Evolutionary conservation across 2,888 invertebrate genomes (phyloP).

Genomic region (Myopa testacea): DNA sequence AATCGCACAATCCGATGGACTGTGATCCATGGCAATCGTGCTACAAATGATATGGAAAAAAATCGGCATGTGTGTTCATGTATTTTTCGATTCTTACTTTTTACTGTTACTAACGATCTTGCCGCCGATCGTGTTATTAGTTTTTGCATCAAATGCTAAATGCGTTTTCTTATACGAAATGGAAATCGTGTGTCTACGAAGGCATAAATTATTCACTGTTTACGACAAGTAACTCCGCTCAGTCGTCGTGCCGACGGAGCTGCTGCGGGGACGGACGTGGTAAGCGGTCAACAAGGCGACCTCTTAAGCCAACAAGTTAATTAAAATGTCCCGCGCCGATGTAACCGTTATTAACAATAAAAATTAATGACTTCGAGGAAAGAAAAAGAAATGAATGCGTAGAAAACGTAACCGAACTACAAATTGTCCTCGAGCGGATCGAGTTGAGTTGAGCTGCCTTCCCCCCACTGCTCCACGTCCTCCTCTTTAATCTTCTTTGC

Average conservation of each 20-base stretch:
- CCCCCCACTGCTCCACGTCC: neutral
- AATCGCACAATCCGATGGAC: too few species aligned
- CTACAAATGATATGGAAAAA: too few species aligned
- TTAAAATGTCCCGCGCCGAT: slow-evolving; percentile 1
- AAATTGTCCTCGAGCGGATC: neutral
- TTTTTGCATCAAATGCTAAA: too few species aligned
- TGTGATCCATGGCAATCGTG: too few species aligned
- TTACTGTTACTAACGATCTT: too few species aligned
- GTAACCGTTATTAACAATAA: slow-evolving; percentile 10
- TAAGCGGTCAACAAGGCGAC: neutral
- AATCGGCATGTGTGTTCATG: too few species aligned
- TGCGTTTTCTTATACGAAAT: neutral
- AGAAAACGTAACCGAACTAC: neutral
- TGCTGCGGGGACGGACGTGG: too few species aligned
- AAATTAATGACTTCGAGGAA: slow-evolving; percentile 10
- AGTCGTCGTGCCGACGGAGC: neutral
- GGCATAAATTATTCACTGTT: neutral
- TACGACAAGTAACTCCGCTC: neutral
- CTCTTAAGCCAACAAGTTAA: slow-evolving; percentile 1
- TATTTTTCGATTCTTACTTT: too few species aligned
- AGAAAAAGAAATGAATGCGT: neutral
- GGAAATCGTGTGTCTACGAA: neutral
- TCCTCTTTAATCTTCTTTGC: neutral
- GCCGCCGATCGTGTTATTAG: neutral
- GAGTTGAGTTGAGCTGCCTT: too few species aligned